Evolutionary conservation across 2,797 vertebrate genomes (phyloP), one percentile per base, ranked within the genome.

Genomic region (Columba guinea): DNA sequence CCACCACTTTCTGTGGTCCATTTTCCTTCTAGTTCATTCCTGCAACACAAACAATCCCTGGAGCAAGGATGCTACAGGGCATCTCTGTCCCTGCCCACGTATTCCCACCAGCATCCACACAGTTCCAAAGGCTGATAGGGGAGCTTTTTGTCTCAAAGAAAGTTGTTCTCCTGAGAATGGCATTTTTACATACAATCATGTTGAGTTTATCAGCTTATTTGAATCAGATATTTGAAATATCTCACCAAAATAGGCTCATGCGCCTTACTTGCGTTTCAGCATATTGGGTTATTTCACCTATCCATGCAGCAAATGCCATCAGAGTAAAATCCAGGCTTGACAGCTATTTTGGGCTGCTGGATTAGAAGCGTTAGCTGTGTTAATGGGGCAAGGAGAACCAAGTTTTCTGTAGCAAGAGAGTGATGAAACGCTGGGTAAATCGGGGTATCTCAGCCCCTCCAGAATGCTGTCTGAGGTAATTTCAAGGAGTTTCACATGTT

Each of bases 301-400:
- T 58, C 82, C 68, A 84, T 18, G 35, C 41, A 78, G 55, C 51
- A 93, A 83, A 63, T 15, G 74, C 62, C 51, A 91, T 24, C 55
- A n/a, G 51, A 65, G 52, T 26, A 68, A 96, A 96, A 93, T 78
- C 92, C 87, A 94, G 73, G 37, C 91, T 92, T 58, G 94, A 53
- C 51, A 88, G 92, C 87, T 97, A 95, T 97, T 96, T 82, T 80
- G 35, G 89, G 94, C 51, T 78, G 55, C 87, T 93, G 89, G 95
- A 96, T 97, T 96, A 97, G 9, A 93, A 92, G 62, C 2, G 53
- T 90, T 93, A 97, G 87, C 94, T 95, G 92, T 89, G 91, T 95
- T 96, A 96, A 75, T 73, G 82, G 91, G 73, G 76, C 92, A 92
- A 48, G 3, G 7, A 89, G 52, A 93, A 90, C 64, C 79, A 79